phyloP scores from a whole-genome alignment of 2,888 invertebrate species.

The Heliconius ethilla region DNA sequence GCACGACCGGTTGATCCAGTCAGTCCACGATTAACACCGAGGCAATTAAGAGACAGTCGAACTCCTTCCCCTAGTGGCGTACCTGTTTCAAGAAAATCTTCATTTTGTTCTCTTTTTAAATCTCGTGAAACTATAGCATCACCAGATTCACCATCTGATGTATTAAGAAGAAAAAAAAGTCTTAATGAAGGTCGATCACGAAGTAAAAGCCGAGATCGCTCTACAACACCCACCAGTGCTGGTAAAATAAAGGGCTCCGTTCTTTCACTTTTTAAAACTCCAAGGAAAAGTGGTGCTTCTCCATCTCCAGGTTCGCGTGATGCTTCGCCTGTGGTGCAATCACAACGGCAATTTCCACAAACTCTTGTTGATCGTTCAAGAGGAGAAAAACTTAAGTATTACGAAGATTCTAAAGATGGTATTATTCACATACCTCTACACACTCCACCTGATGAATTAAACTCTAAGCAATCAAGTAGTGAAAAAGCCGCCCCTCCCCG shows the following conservation, averaged over 20 bases:
- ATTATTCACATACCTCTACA: conserved; percentile 88
- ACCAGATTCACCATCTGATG: conserved; percentile 83
- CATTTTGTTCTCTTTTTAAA: conserved; percentile 90
- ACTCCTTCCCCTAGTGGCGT: conserved; percentile 86
- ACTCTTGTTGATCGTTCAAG: conserved; percentile 55
- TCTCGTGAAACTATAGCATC: conserved; percentile 85
- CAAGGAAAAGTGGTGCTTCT: conserved; percentile 64
- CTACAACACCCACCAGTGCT: conserved; percentile 80
- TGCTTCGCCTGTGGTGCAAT: conserved; percentile 61
- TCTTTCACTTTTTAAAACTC: conserved; percentile 85
- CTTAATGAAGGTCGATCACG: conserved; percentile 80
- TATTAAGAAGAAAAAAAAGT: conserved; percentile 70
- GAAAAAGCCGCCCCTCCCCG: conserved; percentile 47
- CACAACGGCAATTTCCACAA: conserved; percentile 58
- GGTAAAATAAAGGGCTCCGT: conserved; percentile 85
- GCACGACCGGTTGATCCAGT: conserved; percentile 69
- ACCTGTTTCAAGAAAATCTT: conserved; percentile 88
- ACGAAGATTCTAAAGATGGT: conserved; percentile 84
- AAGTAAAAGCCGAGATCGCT: conserved; percentile 85
- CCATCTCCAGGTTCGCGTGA: conserved; percentile 68
- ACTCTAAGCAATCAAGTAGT: conserved; percentile 49
- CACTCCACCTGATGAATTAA: conserved; percentile 86
- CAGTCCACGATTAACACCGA: conserved; percentile 55
- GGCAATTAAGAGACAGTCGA: conserved; percentile 57
- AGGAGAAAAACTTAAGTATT: conserved; percentile 78